Conservation (phyloP, 2,113 vertebrate genomes). For the Thomomys bottae region DNA sequence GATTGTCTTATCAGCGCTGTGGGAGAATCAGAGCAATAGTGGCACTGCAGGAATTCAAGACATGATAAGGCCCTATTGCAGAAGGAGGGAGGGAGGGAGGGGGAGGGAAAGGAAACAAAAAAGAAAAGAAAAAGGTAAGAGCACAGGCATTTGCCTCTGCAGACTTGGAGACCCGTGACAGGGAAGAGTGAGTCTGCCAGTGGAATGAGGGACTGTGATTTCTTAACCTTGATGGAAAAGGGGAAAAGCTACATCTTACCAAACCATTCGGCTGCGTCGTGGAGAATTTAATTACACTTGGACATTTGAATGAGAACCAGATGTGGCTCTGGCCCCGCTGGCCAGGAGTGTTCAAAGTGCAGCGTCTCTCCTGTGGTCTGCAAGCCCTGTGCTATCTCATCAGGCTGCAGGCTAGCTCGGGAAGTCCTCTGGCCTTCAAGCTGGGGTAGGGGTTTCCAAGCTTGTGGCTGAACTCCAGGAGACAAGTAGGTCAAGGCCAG, state of each 20-base stretch:
- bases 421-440: slow-evolving; percentile 79
- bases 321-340: slow-evolving; percentile 83
- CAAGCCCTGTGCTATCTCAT: slow-evolving; percentile 83
- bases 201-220: slow-evolving; percentile 83
- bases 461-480: background rate
- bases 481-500: background rate
- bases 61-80: background rate
- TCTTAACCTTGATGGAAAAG: slow-evolving; percentile 84
- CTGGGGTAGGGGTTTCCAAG: background rate
- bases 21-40: background rate
- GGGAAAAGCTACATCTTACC: slow-evolving; percentile 87
- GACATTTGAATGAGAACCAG: slow-evolving; percentile 89
- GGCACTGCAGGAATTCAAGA: no score
- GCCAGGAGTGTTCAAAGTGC: slow-evolving; percentile 83
- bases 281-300: slow-evolving; percentile 89
- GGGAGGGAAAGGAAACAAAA: no score
- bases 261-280: slow-evolving; percentile 87
- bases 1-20: background rate
- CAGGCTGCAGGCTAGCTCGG: slow-evolving; percentile 78
- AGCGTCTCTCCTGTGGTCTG: slow-evolving; percentile 84
- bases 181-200: background rate
- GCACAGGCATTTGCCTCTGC: background rate
- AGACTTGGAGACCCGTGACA: background rate
- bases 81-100: background rate
- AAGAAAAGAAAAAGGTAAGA: background rate